Conservation (phyloP, 2,888 invertebrate species). For the Mimumesa dahlbomi region DNA sequence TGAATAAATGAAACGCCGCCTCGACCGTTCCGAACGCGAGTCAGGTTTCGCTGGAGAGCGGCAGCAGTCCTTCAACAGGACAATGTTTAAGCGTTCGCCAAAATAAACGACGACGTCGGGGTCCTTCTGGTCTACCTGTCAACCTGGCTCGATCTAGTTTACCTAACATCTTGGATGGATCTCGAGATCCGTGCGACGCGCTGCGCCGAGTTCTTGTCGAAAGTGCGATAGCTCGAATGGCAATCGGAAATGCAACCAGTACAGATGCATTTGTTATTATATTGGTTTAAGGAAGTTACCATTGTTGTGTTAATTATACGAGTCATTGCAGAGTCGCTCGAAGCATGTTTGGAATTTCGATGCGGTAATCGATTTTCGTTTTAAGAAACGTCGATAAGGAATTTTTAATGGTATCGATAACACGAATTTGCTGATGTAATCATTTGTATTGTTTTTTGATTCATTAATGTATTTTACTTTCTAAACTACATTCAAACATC, state of each 20-base stretch:
- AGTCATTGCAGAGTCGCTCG: too few species aligned
- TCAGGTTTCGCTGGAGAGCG: slow-evolving; percentile 67
- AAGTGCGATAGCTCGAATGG: background rate
- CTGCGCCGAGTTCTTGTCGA: background rate
- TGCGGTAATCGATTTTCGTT: too few species aligned
- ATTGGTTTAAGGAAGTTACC: too few species aligned
- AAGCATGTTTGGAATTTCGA: too few species aligned
- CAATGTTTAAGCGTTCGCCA: slow-evolving; percentile 72
- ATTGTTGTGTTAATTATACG: too few species aligned
- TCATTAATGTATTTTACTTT: too few species aligned
- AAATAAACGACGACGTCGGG: slow-evolving; percentile 69
- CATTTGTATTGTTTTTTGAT: too few species aligned
- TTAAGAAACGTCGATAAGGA: too few species aligned
- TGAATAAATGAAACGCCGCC: slow-evolving; percentile 78
- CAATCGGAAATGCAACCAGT: background rate
- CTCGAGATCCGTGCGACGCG: slow-evolving; percentile 10
- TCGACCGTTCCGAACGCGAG: slow-evolving; percentile 70
- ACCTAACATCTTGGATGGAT: slow-evolving; percentile 37
- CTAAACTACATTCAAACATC: too few species aligned
- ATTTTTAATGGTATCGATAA: too few species aligned
- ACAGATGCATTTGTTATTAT: too few species aligned
- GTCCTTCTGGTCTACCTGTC: slow-evolving; percentile 46
- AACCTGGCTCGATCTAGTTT: slow-evolving; percentile 52
- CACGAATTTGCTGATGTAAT: too few species aligned
- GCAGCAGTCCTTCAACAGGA: slow-evolving; percentile 71